Conservation (phyloP, 2,888 invertebrate genomes). For the Micoletzkya japonica region DNA sequence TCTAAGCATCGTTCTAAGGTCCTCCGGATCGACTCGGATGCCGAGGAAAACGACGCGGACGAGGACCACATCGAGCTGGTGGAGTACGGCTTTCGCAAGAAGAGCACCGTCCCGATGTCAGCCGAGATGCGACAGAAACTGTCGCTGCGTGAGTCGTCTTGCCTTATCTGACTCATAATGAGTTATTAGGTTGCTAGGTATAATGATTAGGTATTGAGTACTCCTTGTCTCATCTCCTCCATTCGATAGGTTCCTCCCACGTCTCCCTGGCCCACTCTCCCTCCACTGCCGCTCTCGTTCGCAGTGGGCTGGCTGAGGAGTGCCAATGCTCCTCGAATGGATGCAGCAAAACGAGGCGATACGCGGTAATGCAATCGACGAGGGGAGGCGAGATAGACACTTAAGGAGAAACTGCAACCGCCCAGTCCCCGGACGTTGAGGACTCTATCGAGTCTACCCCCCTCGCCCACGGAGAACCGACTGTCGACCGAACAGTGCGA, state of each 20-base stretch:
- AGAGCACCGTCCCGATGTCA: background rate
- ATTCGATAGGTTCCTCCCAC: constrained; percentile 16
- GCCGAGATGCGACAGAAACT: constrained; percentile 15
- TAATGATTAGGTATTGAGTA: background rate
- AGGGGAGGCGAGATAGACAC: no score
- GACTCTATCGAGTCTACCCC: constrained; percentile 10
- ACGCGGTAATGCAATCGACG: no score
- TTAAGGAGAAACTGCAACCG: constrained; percentile 17
- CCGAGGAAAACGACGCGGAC: constrained; percentile 46
- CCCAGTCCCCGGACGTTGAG: background rate
- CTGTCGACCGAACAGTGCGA: background rate
- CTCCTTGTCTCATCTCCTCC: background rate
- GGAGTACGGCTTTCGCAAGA: constrained; percentile 28
- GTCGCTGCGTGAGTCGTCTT: constrained; percentile 5
- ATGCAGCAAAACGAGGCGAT: no score
- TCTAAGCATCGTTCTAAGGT: constrained; percentile 33
- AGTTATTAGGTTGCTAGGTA: background rate
- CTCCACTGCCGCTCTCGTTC: background rate
- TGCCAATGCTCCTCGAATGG: constrained; percentile 17
- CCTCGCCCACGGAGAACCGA: constrained; percentile 16
- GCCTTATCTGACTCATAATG: background rate
- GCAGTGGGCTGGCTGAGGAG: background rate
- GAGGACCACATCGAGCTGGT: constrained; percentile 50
- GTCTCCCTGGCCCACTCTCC: constrained; percentile 14
- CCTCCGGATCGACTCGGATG: constrained; percentile 45